Percentiles rank a stretch among this genome's conserved stretches.
phyloP scores from a whole-genome alignment of 2,888 invertebrate genomes.

The Epistrophella euchroma region DNA sequence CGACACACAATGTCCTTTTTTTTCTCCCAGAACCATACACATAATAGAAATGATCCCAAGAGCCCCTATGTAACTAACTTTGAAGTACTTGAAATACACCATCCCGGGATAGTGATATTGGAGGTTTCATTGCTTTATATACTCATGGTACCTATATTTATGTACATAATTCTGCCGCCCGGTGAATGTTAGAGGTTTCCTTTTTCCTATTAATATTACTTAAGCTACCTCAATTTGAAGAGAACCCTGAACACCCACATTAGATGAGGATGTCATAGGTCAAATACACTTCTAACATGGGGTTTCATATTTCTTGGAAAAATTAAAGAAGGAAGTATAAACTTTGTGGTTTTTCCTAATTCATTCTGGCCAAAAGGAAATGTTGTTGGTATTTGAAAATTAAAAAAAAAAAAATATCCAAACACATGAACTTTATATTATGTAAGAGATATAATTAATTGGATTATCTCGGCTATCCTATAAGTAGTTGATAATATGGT shows the following conservation, averaged over 20 bases:
- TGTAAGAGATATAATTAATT: constrained; percentile 12
- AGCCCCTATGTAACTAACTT: constrained; percentile 5
- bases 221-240: background rate
- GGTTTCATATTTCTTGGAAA: constrained; percentile 8
- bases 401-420: constrained; percentile 2
- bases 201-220: constrained; percentile 19
- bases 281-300: constrained; percentile 8
- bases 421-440: constrained; percentile 17
- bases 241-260: background rate
- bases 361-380: background rate
- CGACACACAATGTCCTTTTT: background rate
- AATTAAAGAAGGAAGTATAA: background rate
- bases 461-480: background rate
- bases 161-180: background rate
- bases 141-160: no score
- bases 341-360: background rate
- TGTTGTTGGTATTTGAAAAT: constrained; percentile 1
- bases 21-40: background rate
- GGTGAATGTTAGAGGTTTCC: background rate
- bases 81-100: constrained; percentile 24
- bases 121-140: background rate
- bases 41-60: constrained; percentile 8
- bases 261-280: constrained; percentile 4
- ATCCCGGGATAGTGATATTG: background rate
- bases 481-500: background rate